These are phyloP conservation scores for Sialis fuliginosa DNA, from an alignment of 2,888 invertebrate genomes.

Conservation along the genomic window DNA sequence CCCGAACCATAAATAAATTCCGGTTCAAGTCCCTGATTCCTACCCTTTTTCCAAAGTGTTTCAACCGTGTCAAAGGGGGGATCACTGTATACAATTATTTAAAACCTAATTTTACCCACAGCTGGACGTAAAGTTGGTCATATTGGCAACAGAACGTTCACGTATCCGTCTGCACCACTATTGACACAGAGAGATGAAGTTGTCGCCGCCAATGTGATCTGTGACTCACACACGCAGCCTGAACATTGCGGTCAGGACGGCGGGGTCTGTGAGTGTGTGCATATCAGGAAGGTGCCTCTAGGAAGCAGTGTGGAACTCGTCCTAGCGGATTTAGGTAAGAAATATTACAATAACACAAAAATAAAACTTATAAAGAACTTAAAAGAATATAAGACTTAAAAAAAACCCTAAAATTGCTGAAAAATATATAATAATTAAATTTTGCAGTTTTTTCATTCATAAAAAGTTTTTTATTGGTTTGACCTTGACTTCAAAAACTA, in stretches of 20 bases:
- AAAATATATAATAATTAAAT: too few relatives aligned
- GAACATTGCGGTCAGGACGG: constrained; percentile 19
- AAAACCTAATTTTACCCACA: constrained; percentile 8
- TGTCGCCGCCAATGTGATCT: constrained; percentile 14
- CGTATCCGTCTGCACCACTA: constrained; percentile 58
- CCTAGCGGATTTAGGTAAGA: constrained; percentile 57
- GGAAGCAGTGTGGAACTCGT: constrained; percentile 55
- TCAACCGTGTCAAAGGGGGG: too few relatives aligned
- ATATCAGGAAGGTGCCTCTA: constrained; percentile 46
- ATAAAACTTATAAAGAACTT: too few relatives aligned
- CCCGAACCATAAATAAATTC: too few relatives aligned
- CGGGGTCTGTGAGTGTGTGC: constrained; percentile 51
- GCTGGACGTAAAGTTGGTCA: constrained; percentile 26
- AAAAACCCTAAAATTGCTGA: too few relatives aligned
- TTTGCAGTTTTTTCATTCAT: too few relatives aligned
- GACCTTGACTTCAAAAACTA: too few relatives aligned
- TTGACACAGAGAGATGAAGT: constrained; percentile 47
- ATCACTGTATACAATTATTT: not conserved
- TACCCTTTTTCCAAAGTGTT: too few relatives aligned
- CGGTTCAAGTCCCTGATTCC: too few relatives aligned
- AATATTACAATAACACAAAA: not conserved
- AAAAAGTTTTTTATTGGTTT: too few relatives aligned
- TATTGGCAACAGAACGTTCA: constrained; percentile 56
- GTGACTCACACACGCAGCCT: constrained; percentile 22
- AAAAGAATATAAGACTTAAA: too few relatives aligned